These are phyloP conservation scores for Ceriagrion tenellum DNA, from an alignment of 2,888 invertebrate species.

Conservation along the genomic window DNA sequence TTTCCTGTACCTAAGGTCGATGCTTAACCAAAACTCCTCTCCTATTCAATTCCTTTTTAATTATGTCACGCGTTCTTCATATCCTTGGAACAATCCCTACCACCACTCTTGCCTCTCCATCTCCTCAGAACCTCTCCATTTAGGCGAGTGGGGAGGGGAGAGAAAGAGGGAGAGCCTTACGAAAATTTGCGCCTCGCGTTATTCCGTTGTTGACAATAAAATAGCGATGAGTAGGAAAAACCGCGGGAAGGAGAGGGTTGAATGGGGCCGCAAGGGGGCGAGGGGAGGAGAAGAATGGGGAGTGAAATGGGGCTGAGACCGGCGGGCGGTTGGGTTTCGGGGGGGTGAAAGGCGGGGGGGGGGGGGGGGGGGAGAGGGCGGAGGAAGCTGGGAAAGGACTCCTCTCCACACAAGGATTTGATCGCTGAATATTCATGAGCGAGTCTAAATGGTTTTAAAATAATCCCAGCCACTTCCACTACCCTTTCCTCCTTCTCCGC, in stretches of 20 bases:
- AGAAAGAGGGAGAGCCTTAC: slow-evolving; percentile 10
- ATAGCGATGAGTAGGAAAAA: slow-evolving; percentile 59
- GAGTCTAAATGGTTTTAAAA: slow-evolving; percentile 66
- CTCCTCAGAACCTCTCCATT: background rate
- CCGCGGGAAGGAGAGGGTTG: slow-evolving; percentile 7
- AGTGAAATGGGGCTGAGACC: too few relatives aligned
- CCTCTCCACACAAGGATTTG: slow-evolving; percentile 46
- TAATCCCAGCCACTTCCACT: slow-evolving; percentile 57
- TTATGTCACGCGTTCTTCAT: background rate
- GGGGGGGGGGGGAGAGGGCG: background rate
- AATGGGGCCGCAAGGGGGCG: background rate
- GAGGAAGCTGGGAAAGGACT: background rate
- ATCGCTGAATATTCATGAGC: slow-evolving; percentile 64
- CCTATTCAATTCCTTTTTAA: slow-evolving; percentile 36
- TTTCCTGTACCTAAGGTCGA: background rate
- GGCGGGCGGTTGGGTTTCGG: too few relatives aligned
- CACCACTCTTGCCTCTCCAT: background rate
- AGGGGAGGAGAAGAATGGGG: too few relatives aligned
- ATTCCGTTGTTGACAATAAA: slow-evolving; percentile 67
- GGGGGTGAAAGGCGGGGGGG: background rate
- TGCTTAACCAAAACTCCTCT: background rate
- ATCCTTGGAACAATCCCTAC: background rate
- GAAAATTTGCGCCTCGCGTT: slow-evolving; percentile 58
- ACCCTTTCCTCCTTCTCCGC: background rate
- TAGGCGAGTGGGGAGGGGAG: background rate